These are phyloP conservation scores for Phacellophora camtschatica DNA, from an alignment of 30 jellyfish, hydroid and myxozoan genomes.

Conservation along the genomic window DNA sequence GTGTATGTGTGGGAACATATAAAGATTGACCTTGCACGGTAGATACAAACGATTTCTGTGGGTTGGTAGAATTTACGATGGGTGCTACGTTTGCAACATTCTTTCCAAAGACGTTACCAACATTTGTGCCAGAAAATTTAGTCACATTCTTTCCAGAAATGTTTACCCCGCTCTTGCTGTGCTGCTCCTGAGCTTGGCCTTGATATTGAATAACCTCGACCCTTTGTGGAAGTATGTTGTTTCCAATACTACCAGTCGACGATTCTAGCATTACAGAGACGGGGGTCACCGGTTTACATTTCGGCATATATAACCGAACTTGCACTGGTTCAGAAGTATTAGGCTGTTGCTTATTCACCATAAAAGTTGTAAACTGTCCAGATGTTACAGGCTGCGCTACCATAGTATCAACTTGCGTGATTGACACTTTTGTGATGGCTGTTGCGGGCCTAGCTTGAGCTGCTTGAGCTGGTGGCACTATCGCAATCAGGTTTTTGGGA, in stretches of 20 bases:
- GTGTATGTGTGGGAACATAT: constrained; percentile 9
- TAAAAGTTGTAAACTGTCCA: constrained; percentile 54
- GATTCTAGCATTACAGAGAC: neutral
- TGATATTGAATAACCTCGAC: constrained; percentile 61
- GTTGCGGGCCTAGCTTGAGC: constrained; percentile 4
- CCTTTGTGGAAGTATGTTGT: constrained; percentile 36
- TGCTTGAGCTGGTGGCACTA: constrained; percentile 52
- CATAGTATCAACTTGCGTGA: constrained; percentile 8
- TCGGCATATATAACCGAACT: constrained; percentile 76
- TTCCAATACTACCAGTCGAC: neutral
- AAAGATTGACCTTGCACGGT: neutral
- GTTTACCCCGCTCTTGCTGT: constrained; percentile 7
- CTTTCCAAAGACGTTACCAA: too few relatives aligned
- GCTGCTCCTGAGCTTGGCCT: neutral
- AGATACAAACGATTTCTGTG: neutral
- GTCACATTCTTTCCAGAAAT: too few relatives aligned
- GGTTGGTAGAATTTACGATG: neutral
- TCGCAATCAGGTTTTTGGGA: constrained; percentile 64
- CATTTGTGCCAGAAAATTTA: too few relatives aligned
- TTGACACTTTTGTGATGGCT: constrained; percentile 25
- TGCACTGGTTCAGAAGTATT: constrained; percentile 66
- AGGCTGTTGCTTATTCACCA: constrained; percentile 75
- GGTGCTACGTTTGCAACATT: neutral
- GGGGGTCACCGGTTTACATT: constrained; percentile 8
- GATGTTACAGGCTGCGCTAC: neutral